Percentiles rank a stretch among this genome's conserved stretches.
Evolutionary conservation across 2,888 invertebrate species (phyloP).

Genomic region (Mallateleia sp.): DNA sequence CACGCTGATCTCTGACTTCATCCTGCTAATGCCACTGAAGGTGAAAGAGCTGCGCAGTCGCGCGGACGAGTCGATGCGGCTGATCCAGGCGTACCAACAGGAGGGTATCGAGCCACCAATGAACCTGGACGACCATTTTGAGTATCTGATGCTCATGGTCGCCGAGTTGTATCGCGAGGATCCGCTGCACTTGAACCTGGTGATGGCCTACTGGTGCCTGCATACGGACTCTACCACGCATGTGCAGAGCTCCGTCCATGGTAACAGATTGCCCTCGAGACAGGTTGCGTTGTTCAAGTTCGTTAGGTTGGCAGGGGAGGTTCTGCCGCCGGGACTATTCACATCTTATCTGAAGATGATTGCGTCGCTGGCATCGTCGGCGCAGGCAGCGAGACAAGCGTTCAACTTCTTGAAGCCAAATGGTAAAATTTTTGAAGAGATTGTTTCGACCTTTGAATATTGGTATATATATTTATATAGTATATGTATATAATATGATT

Average conservation of each 20-base stretch:
- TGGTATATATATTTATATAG: too few species aligned
- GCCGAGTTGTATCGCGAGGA: conserved; percentile 95
- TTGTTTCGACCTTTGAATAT: too few species aligned
- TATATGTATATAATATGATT: too few species aligned
- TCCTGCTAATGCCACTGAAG: conserved; percentile 97
- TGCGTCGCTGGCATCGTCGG: conserved; percentile 94
- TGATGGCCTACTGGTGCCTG: conserved; percentile 96
- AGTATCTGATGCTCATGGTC: conserved; percentile 95
- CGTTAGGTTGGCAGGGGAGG: conserved; percentile 96
- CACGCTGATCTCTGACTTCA: conserved; percentile 96
- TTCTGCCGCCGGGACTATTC: conserved; percentile 95
- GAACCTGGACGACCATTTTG: conserved; percentile 94
- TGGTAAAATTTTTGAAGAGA: conserved; percentile 86
- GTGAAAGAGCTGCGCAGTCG: conserved; percentile 95
- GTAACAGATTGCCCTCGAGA: conserved; percentile 90
- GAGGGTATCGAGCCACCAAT: conserved; percentile 95
- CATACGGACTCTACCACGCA: conserved; percentile 89
- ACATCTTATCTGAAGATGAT: conserved; percentile 97
- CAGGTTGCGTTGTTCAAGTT: conserved; percentile 97
- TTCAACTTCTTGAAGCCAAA: conserved; percentile 94
- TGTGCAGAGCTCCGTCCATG: conserved; percentile 87
- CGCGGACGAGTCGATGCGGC: conserved; percentile 97
- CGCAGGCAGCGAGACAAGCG: conserved; percentile 94
- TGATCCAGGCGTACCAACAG: conserved; percentile 93
- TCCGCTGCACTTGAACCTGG: conserved; percentile 92